Evolutionary conservation across 2,797 vertebrate genomes (phyloP).

Genomic region (Muscicapa comitata): DNA sequence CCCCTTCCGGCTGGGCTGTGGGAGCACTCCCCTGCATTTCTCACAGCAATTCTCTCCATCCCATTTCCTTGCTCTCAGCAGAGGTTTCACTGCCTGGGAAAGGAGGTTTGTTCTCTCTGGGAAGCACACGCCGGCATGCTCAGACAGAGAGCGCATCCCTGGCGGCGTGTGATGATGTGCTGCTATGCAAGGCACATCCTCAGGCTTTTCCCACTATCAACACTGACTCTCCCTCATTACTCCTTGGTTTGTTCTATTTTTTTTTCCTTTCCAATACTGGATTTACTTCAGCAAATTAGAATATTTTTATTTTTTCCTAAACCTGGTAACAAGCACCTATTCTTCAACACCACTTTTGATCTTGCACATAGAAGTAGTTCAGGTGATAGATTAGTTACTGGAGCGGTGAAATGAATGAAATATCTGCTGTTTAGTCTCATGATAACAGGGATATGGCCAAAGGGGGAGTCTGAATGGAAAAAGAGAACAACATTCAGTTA

Average conservation of each 20-base stretch:
- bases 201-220: background rate
- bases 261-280: background rate
- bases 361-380: background rate
- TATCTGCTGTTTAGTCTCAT: background rate
- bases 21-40: background rate
- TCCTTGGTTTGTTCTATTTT: background rate
- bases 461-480: background rate
- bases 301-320: background rate
- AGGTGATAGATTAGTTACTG: background rate
- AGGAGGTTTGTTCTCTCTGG: background rate
- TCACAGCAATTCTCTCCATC: background rate
- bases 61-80: background rate
- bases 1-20: background rate
- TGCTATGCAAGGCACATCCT: background rate
- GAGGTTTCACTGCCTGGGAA: background rate
- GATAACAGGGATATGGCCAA: background rate
- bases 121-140: background rate
- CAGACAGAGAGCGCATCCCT: background rate
- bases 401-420: background rate
- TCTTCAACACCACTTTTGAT: background rate
- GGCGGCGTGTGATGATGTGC: accelerated
- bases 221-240: background rate
- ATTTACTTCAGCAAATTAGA: background rate
- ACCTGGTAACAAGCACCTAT: background rate
- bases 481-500: background rate